phyloP scores from a whole-genome alignment of 2,888 invertebrate species.

The Cinara cedri region DNA sequence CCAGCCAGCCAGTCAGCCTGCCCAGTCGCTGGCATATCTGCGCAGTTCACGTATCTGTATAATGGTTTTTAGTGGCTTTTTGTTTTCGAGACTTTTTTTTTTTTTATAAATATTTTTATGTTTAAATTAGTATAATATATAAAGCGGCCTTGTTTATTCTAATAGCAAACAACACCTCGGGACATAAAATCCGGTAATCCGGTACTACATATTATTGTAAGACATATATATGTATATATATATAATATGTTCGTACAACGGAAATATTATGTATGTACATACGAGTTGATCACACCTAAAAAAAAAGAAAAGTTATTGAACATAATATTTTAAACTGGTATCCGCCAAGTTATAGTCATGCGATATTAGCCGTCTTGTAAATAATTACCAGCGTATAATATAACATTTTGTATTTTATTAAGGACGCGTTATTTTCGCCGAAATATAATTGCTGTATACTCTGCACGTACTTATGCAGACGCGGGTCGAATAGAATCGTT shows the following conservation, averaged over 20 bases:
- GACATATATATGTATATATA: neutral
- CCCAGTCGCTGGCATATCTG: too few species aligned
- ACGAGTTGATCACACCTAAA: neutral
- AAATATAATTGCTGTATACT: too few species aligned
- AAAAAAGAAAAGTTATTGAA: slow-evolving; percentile 13
- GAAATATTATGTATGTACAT: neutral
- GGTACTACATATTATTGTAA: slow-evolving; percentile 24
- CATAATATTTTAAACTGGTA: slow-evolving; percentile 48
- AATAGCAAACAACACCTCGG: slow-evolving; percentile 20
- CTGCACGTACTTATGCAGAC: too few species aligned
- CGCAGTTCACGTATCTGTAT: too few species aligned
- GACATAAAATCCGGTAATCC: slow-evolving; percentile 37
- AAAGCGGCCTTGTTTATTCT: slow-evolving; percentile 9
- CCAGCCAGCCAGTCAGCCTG: too few species aligned
- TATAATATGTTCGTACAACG: too few species aligned
- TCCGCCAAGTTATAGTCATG: slow-evolving; percentile 24
- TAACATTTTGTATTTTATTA: slow-evolving; percentile 19
- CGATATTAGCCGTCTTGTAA: neutral
- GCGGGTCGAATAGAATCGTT: too few species aligned
- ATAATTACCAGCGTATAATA: slow-evolving; percentile 29
- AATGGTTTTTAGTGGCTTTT: slow-evolving; percentile 22
- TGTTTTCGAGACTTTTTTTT: slow-evolving; percentile 27
- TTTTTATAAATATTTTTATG: too few species aligned
- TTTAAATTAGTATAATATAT: slow-evolving; percentile 23
- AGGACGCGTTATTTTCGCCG: neutral